Percentiles rank a stretch among this genome's conserved stretches.
phyloP scores from a whole-genome alignment of 2,797 vertebrate genomes.

The Uromys caudimaculatus region DNA sequence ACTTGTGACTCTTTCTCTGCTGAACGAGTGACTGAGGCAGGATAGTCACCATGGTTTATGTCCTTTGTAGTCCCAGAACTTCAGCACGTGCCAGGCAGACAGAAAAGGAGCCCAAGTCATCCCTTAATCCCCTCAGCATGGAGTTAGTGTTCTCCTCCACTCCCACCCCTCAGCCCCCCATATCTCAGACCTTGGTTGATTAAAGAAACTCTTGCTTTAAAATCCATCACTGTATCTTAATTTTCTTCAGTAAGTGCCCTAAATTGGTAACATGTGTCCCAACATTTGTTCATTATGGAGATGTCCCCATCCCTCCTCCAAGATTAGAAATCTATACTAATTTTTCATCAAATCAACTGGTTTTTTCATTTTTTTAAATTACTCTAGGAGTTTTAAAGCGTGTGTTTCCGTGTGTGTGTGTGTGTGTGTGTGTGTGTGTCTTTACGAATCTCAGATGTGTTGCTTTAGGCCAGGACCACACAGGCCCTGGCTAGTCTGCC shows the following conservation, averaged over 20 bases:
- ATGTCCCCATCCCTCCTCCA: constrained; percentile 56
- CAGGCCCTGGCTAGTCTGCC: constrained; percentile 4
- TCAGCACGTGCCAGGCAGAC: constrained; percentile 3
- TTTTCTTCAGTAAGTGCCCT: constrained; percentile 71
- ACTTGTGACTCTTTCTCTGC: not conserved
- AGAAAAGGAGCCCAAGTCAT: not conserved
- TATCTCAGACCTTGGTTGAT: not conserved
- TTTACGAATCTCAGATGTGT: constrained; percentile 37
- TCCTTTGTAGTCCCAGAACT: not conserved
- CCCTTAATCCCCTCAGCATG: not conserved
- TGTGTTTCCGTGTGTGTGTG: not conserved
- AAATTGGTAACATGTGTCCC: constrained; percentile 71
- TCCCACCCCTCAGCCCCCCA: not conserved
- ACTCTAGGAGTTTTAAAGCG: constrained; percentile 1
- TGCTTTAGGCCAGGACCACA: constrained; percentile 69
- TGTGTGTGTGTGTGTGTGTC: constrained; percentile 27
- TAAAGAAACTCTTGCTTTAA: constrained; percentile 67
- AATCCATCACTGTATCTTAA: constrained; percentile 56
- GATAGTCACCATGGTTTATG: not conserved
- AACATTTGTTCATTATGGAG: constrained; percentile 69
- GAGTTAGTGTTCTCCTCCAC: not conserved
- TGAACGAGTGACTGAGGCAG: not conserved
- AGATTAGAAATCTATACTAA: constrained; percentile 71
- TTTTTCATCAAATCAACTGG: constrained; percentile 71
- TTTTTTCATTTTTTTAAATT: constrained; percentile 73